Conservation (phyloP, 2,888 invertebrate genomes). For the Spatulosminthurus flaviceps region DNA sequence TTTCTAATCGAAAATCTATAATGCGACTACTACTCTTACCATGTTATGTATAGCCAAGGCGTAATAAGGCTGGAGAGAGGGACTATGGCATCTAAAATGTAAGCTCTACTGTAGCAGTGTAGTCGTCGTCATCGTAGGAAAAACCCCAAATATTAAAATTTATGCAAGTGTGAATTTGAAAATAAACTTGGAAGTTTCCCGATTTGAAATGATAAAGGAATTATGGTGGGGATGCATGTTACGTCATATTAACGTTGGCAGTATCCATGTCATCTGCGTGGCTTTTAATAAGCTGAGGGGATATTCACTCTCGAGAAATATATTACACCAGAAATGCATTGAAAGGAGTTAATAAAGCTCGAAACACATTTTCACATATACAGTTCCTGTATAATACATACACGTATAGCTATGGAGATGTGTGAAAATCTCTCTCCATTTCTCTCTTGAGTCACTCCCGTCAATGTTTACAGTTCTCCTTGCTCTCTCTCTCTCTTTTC, state of each 20-base stretch:
- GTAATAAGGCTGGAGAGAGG: background rate
- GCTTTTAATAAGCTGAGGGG: background rate
- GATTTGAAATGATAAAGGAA: conserved; percentile 21
- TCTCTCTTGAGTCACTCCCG: conserved; percentile 19
- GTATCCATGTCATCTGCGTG: conserved; percentile 7
- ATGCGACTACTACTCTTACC: background rate
- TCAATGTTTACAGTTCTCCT: conserved; percentile 16
- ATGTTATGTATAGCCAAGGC: background rate
- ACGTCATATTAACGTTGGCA: conserved; percentile 13
- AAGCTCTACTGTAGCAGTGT: too few relatives aligned
- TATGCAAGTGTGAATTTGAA: conserved; percentile 25
- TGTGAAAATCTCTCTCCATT: too few relatives aligned
- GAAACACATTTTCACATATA: too few relatives aligned
- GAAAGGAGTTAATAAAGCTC: background rate
- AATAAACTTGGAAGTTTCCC: background rate
- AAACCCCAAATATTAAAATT: conserved; percentile 24
- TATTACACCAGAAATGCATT: background rate
- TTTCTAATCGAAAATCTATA: conserved; percentile 30
- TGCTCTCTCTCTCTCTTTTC: background rate
- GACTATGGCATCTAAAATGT: too few relatives aligned
- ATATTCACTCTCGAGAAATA: background rate
- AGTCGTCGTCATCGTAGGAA: too few relatives aligned
- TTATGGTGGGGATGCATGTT: background rate
- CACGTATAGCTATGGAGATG: too few relatives aligned
- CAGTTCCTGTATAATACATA: too few relatives aligned